Evolutionary conservation across 2,113 vertebrate genomes (phyloP).

Genomic region (Aphyosemion australe): DNA sequence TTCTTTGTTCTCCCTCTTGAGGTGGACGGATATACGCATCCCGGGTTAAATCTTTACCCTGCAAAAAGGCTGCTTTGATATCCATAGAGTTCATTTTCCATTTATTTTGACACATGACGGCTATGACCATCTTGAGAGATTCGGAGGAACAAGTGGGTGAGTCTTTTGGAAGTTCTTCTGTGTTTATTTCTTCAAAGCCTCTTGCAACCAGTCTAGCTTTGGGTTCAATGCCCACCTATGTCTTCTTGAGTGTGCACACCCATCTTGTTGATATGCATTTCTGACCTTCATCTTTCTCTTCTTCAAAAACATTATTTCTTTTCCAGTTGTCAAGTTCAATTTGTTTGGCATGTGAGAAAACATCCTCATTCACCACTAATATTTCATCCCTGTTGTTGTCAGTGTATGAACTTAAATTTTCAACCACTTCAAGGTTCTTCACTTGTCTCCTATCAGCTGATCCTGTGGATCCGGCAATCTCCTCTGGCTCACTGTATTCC

Average conservation of each 20-base stretch:
- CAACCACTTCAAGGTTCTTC: too few relatives aligned
- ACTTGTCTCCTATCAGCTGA: neutral
- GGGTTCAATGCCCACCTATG: neutral
- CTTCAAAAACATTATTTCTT: neutral
- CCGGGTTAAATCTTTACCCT: neutral
- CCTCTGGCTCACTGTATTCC: too few relatives aligned
- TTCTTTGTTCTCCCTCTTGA: neutral
- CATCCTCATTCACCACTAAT: neutral
- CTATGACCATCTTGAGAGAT: constrained; percentile 5
- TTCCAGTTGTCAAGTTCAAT: neutral
- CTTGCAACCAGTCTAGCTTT: neutral
- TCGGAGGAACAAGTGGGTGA: constrained; percentile 2
- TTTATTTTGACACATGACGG: neutral
- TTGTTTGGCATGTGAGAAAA: neutral
- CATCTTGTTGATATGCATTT: too few relatives aligned
- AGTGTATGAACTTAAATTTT: too few relatives aligned
- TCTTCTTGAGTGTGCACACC: too few relatives aligned
- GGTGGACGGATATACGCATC: neutral
- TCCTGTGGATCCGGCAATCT: neutral
- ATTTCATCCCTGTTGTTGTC: neutral
- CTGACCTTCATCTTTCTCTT: too few relatives aligned
- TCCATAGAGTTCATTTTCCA: constrained; percentile 2
- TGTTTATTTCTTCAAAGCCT: constrained; percentile 7
- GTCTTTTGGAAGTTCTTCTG: neutral
- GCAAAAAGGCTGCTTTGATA: constrained; percentile 11